Percentiles rank a stretch among this genome's conserved stretches.
Evolutionary conservation across 2,888 invertebrate species (phyloP).

Genomic region (Imbricaverruca yamaguchii): DNA sequence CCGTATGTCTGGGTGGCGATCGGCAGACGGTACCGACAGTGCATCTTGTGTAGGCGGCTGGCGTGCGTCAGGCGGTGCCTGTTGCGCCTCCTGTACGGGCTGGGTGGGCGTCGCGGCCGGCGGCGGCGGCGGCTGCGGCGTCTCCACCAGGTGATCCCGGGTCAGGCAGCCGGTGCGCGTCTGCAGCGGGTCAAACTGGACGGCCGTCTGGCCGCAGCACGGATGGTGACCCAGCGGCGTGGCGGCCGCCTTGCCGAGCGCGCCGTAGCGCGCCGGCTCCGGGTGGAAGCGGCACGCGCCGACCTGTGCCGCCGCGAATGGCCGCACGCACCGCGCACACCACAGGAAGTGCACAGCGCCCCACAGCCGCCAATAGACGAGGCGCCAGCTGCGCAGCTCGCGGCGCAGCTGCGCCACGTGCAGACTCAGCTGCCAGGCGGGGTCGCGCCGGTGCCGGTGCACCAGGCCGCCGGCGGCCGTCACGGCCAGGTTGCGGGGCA

Average conservation of each 20-base stretch:
- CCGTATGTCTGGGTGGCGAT: no score
- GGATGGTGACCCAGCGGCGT: constrained; percentile 52
- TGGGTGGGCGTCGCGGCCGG: constrained; percentile 13
- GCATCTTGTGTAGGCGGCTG: background rate
- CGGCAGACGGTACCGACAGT: no score
- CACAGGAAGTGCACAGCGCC: constrained; percentile 71
- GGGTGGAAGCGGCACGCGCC: constrained; percentile 67
- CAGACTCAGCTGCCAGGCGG: constrained; percentile 69
- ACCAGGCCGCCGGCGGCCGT: constrained; percentile 20
- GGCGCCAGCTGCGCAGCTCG: constrained; percentile 76
- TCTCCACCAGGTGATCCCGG: constrained; percentile 31
- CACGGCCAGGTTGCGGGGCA: constrained; percentile 39
- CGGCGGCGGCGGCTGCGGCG: constrained; percentile 26
- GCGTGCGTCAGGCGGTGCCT: constrained; percentile 7
- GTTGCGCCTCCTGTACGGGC: no score
- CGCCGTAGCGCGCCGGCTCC: constrained; percentile 67
- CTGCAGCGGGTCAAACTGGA: constrained; percentile 64
- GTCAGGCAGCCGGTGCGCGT: constrained; percentile 35
- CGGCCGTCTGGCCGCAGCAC: constrained; percentile 80
- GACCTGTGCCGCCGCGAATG: constrained; percentile 41
- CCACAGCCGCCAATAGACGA: constrained; percentile 72
- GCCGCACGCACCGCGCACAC: constrained; percentile 59
- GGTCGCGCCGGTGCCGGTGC: constrained; percentile 50
- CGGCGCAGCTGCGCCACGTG: constrained; percentile 67
- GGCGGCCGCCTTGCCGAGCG: constrained; percentile 37